A percentile compares a stretch with the other conserved stretches of the same genome.
Evolutionary conservation across 2,113 vertebrate species (phyloP).

Genomic region (Elanus axillaris): DNA sequence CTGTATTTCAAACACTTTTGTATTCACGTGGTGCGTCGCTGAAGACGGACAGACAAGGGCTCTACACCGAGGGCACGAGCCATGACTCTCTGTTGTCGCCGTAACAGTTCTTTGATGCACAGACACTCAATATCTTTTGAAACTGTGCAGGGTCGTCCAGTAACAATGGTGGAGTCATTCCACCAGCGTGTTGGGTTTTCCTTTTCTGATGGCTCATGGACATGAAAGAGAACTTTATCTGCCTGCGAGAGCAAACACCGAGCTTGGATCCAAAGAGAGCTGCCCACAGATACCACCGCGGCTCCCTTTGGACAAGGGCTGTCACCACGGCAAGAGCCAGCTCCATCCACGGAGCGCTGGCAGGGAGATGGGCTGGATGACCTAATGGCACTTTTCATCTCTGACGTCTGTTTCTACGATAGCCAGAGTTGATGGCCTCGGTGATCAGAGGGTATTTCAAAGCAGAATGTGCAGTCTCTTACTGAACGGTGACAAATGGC

Average conservation of each 20-base stretch:
- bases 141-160: slow-evolving; percentile 24
- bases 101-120: not conserved
- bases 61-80: not conserved
- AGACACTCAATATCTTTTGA: not conserved
- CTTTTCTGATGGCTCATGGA: not conserved
- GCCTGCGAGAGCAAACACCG: not conserved
- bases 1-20: not conserved
- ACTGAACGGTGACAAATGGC: not conserved
- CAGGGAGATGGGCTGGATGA: not conserved
- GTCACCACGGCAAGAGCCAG: not conserved
- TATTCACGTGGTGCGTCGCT: not conserved
- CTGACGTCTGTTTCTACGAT: not conserved
- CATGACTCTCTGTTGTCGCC: fast-evolving
- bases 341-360: not conserved
- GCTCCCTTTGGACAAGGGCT: not conserved
- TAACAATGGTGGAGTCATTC: slow-evolving; percentile 29
- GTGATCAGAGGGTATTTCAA: not conserved
- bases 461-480: not conserved
- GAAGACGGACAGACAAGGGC: not conserved
- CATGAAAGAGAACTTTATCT: slow-evolving; percentile 63
- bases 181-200: not conserved
- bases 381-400: not conserved
- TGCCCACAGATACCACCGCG: not conserved
- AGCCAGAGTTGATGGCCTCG: not conserved
- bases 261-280: not conserved